Percentiles rank a stretch among this genome's conserved stretches.
These are phyloP conservation scores for Microctonus hyperodae DNA, from an alignment of 2,888 invertebrate genomes.

Conservation along the genomic window DNA sequence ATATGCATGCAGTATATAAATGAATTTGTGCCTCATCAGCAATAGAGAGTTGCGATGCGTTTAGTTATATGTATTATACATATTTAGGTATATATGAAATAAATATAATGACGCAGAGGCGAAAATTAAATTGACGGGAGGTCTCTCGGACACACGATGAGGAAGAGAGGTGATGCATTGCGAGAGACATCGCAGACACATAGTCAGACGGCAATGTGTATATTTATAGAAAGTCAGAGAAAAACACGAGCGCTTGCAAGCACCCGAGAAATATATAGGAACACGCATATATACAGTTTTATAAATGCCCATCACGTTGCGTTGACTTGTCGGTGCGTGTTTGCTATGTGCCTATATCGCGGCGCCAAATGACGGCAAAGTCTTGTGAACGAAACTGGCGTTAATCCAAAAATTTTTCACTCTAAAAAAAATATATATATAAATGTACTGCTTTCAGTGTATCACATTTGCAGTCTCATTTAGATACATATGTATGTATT, in stretches of 20 bases:
- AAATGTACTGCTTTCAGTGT: too few relatives aligned
- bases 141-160: conserved; percentile 21
- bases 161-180: conserved; percentile 17
- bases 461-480: too few relatives aligned
- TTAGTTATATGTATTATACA: neutral
- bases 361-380: conserved; percentile 48
- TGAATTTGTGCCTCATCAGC: too few relatives aligned
- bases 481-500: too few relatives aligned
- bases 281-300: neutral
- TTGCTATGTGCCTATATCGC: conserved; percentile 35
- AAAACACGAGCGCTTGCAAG: conserved; percentile 15
- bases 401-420: conserved; percentile 27
- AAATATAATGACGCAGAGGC: neutral
- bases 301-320: neutral
- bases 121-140: conserved; percentile 10
- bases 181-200: conserved; percentile 53
- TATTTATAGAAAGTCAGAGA: conserved; percentile 49
- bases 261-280: conserved; percentile 21
- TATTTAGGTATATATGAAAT: too few relatives aligned
- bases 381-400: conserved; percentile 40
- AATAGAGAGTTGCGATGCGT: neutral
- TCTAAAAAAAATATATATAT: neutral
- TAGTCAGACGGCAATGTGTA: conserved; percentile 48
- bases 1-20: too few relatives aligned
- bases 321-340: neutral